Evolutionary conservation across 2,113 vertebrate genomes (phyloP).

Genomic region (Acanthisitta chloris): DNA sequence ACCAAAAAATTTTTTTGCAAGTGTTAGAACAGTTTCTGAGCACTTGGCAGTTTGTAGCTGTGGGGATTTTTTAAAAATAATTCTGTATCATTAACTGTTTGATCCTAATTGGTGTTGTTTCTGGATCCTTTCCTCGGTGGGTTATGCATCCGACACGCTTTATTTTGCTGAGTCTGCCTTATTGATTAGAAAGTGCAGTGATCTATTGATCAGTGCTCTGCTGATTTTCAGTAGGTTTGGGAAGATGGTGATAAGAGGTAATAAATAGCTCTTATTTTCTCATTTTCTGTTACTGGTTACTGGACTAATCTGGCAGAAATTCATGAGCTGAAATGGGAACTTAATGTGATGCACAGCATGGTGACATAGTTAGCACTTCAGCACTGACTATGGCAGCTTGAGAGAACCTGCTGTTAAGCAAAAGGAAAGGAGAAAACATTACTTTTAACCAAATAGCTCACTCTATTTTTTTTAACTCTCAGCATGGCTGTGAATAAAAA

Average conservation of each 20-base stretch:
- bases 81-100: neutral
- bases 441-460: conserved; percentile 21
- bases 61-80: neutral
- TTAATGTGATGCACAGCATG: conserved; percentile 34
- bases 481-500: conserved; percentile 8
- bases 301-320: conserved; percentile 38
- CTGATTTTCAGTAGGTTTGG: conserved; percentile 8
- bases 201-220: neutral
- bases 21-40: neutral
- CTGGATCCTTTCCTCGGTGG: neutral
- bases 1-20: neutral
- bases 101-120: neutral
- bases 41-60: neutral
- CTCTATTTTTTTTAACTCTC: neutral
- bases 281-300: conserved; percentile 3
- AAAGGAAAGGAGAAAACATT: conserved; percentile 20
- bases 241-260: neutral
- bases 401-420: conserved; percentile 45
- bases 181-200: neutral
- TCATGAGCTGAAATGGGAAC: conserved; percentile 32
- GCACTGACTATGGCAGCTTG: conserved; percentile 31
- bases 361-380: conserved; percentile 55
- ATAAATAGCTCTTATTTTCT: conserved; percentile 18
- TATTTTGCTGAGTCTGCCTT: neutral
- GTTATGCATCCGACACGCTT: neutral